Evolutionary conservation across 2,113 vertebrate genomes (phyloP).

Genomic region (Hippopotamus amphibius): DNA sequence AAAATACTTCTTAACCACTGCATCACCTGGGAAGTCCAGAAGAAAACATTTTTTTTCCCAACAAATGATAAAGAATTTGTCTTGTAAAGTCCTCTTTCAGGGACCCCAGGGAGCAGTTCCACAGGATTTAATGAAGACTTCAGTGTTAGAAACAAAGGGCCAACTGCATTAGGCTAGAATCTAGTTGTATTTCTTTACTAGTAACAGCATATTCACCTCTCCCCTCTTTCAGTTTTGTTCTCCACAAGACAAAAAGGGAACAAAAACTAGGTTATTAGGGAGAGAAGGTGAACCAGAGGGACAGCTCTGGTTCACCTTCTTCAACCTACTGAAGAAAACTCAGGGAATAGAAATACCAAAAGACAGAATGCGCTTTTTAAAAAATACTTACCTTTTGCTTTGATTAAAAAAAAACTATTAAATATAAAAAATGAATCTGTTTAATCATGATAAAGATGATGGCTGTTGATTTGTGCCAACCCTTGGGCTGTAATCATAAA

Average conservation of each 20-base stretch:
- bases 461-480: background rate
- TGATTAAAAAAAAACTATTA: background rate
- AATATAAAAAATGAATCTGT: no score
- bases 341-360: background rate
- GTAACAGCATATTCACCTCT: constrained; percentile 80
- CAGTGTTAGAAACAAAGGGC: constrained; percentile 84
- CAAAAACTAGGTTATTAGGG: constrained; percentile 63
- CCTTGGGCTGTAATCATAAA: constrained; percentile 9
- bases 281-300: constrained; percentile 77
- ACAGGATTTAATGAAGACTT: constrained; percentile 82
- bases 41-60: no score
- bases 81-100: constrained; percentile 84
- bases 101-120: constrained; percentile 73
- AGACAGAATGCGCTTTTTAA: background rate
- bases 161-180: constrained; percentile 80
- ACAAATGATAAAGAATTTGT: no score
- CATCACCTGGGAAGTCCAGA: no score
- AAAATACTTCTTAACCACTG: no score
- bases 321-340: background rate
- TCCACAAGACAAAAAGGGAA: constrained; percentile 36
- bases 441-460: constrained; percentile 42
- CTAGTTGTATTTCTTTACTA: constrained; percentile 78
- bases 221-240: constrained; percentile 77
- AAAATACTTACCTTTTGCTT: constrained; percentile 6
- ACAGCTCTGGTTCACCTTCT: background rate